Evolutionary conservation across 2,797 vertebrate genomes (phyloP), one percentile per base, ranked within the genome.

Genomic region (Platyrinchus mystaceus): DNA sequence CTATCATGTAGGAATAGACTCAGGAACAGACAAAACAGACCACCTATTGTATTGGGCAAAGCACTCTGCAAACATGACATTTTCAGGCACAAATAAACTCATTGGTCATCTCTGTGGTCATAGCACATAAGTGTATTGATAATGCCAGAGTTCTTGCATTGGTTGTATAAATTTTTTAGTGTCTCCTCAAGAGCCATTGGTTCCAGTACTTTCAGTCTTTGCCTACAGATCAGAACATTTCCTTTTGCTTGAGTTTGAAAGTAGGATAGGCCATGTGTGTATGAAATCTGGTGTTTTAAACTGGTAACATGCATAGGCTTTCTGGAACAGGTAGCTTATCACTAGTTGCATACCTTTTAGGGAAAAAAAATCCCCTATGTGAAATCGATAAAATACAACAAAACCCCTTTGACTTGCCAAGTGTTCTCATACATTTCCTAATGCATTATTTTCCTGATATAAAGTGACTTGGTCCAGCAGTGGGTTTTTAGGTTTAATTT

Each of bases 401-500:
- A 34, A 80, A 53, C 28, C 6, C 2, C 4, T 59, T 71, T 46
- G 30, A 27, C 36, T 66, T 80, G 7, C 11, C n/a, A 50, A 77
- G 34, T 55, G 16, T 44, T 89, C 3, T 12, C 30, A 22, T 30
- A 49, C 1, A 22, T 78, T 87, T 84, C 24, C 43, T 46, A 24
- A 55, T 11, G 8, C 6, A 27, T 43, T 90, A 55, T 87, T 36
- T 75, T 56, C 34, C 32, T 74, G 47, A 70, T 71, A 12, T 41
- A 66, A 83, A 69, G 8, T 55, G 36, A 71, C 52, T 63, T 70
- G 9, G 37, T 75, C 53, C 32, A 71, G 49, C 32, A 84, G 24
- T 21, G 12, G 7, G 5, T 84, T 87, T 78, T 78, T 30, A 47
- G 24, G 18, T 84, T 81, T 62, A 70, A 89, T 81, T 84, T 94